Evolutionary conservation across 2,797 vertebrate species (phyloP).

Genomic region (Xenopus petersii): DNA sequence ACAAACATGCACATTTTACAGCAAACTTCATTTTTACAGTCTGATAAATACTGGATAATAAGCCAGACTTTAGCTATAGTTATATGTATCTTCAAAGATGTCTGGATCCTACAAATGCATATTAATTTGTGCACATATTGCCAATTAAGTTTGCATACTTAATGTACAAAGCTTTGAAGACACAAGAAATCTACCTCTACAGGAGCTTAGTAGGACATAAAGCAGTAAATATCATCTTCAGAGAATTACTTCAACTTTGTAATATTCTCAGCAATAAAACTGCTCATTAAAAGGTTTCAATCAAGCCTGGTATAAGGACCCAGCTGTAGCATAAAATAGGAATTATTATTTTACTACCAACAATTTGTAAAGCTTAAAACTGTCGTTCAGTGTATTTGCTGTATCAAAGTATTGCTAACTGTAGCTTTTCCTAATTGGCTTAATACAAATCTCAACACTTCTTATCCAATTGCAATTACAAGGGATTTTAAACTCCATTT

Average conservation of each 20-base stretch:
- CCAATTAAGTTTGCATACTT: constrained; percentile 31
- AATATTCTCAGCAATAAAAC: not conserved
- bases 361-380: too few species aligned
- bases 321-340: too few species aligned
- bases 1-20: not conserved
- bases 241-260: constrained; percentile 32
- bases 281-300: too few species aligned
- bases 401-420: too few species aligned
- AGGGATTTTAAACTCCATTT: too few species aligned
- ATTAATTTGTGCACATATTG: rapidly evolving
- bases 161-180: constrained; percentile 24
- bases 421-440: too few species aligned
- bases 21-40: not conserved
- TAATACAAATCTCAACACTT: too few species aligned
- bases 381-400: too few species aligned
- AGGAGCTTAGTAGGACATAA: constrained; percentile 16
- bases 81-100: not conserved
- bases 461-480: too few species aligned
- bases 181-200: not conserved
- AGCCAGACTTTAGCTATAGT: not conserved
- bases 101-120: constrained; percentile 18
- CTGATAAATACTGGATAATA: not conserved
- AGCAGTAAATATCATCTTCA: constrained; percentile 32
- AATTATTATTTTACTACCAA: too few species aligned
- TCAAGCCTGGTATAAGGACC: too few species aligned